Base-by-base conservation (phyloP, 2,113 vertebrate genomes). In the Stomatorhinus ivindoensis region DNA sequence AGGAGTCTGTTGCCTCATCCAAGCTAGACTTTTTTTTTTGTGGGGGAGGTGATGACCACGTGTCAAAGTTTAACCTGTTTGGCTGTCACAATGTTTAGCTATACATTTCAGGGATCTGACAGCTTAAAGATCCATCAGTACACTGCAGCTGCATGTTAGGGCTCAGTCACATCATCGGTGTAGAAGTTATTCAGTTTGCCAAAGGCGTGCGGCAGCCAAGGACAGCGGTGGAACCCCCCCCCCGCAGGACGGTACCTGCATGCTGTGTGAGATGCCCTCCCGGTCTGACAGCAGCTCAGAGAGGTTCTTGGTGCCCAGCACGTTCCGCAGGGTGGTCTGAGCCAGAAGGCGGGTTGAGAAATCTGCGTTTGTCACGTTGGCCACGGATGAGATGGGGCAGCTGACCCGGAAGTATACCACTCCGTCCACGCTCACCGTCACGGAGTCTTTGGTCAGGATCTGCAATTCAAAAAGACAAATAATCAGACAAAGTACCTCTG, bases 381-480 rank as follows among this genome's bases (percentile, higher is more conserved):
- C 97, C 91, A 98, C 97, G 0, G 97, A 96, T 0, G 95, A 95
- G 6, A 97, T 95, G 7, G 97, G 96, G 19, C 96, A 96, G 1
- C 91, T 94, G 91, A 97, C 96, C 2, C 96, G 93, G 93, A 97
- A 98, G 90, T 97, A 98, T 80, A 98, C 97, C 0, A 98, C 97
- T 0, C 97, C 97, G 8, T 98, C 97, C 90, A 98, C 97, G 44
- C 92, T 92, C 0, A 97, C 93, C 0, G 97, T 97, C 53, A 97
- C 97, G 0, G 97, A 98, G 92, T 98, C 97, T 90, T 97, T 97
- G 27, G 97, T 98, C 88, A 98, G 94, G 93, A 98, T 96, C 97
- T 98, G 58, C 0, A 76, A 69, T 3, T 50, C 19, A 65, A 55
- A 47, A 35, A 7, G 31, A 48, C 24, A 27, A n/a, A 9, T 27